Conservation (phyloP, 1,140 invertebrate genomes). For the Tyrophagus putrescentiae region DNA sequence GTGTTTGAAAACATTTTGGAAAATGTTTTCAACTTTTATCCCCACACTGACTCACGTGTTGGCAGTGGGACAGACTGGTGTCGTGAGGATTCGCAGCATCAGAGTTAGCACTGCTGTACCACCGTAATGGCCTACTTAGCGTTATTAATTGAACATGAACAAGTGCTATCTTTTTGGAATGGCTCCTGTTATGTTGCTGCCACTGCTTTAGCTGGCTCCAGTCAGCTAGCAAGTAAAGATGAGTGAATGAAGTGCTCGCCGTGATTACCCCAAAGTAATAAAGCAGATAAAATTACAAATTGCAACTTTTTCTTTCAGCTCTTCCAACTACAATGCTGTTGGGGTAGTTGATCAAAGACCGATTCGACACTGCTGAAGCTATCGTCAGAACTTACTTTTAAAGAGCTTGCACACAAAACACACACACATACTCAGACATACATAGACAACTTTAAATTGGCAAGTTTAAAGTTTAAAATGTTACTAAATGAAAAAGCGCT, state of each 20-base stretch:
- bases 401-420: no score
- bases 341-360: neutral
- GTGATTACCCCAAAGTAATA: conserved; percentile 1
- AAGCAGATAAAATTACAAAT: conserved; percentile 9
- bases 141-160: conserved; percentile 14
- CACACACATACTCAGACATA: neutral
- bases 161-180: neutral
- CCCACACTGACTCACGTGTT: no score
- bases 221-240: no score
- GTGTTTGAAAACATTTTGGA: no score
- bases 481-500: neutral
- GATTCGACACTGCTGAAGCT: neutral
- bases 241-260: no score
- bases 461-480: conserved; percentile 5
- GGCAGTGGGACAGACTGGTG: no score
- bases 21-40: no score
- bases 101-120: no score
- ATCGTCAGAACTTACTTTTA: no score
- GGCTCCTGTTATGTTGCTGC: neutral
- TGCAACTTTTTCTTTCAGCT: neutral
- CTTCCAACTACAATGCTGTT: no score
- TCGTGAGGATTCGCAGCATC: no score
- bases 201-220: neutral
- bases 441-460: conserved; percentile 8
- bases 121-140: conserved; percentile 7